Percentiles rank a stretch among this genome's conserved stretches.
These are phyloP conservation scores for Caenorhabditis inopinata DNA, from an alignment of 1,140 invertebrate genomes.

Conservation along the genomic window DNA sequence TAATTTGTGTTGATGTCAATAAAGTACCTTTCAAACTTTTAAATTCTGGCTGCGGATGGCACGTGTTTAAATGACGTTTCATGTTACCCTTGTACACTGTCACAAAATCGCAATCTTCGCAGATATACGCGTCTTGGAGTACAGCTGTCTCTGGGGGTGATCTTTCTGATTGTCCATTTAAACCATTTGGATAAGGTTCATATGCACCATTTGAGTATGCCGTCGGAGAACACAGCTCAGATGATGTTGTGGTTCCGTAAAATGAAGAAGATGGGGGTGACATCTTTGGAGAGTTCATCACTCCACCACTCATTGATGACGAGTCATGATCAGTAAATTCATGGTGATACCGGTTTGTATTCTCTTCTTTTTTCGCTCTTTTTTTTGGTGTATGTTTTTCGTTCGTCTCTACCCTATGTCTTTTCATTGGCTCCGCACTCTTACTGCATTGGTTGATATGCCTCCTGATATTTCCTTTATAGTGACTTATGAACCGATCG, in stretches of 20 bases:
- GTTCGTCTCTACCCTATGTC: neutral
- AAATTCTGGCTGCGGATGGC: constrained; percentile 50
- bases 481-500: constrained; percentile 57
- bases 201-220: neutral
- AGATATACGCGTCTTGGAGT: constrained; percentile 54
- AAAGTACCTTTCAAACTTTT: constrained; percentile 16
- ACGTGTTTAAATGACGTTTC: constrained; percentile 61
- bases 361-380: constrained; percentile 17
- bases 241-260: neutral
- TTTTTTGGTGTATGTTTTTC: constrained; percentile 9
- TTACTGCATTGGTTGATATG: constrained; percentile 55
- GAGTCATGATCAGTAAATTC: neutral
- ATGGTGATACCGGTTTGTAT: neutral
- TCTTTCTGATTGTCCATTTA: neutral
- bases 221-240: neutral
- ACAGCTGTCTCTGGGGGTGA: neutral
- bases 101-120: constrained; percentile 56
- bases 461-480: constrained; percentile 59
- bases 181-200: neutral
- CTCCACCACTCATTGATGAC: neutral
- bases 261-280: neutral
- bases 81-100: constrained; percentile 65
- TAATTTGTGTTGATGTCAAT: neutral
- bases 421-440: constrained; percentile 23
- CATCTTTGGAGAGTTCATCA: neutral